Evolutionary conservation across 2,797 vertebrate species (phyloP).

Genomic region (Enteromius thamalakanensis): DNA sequence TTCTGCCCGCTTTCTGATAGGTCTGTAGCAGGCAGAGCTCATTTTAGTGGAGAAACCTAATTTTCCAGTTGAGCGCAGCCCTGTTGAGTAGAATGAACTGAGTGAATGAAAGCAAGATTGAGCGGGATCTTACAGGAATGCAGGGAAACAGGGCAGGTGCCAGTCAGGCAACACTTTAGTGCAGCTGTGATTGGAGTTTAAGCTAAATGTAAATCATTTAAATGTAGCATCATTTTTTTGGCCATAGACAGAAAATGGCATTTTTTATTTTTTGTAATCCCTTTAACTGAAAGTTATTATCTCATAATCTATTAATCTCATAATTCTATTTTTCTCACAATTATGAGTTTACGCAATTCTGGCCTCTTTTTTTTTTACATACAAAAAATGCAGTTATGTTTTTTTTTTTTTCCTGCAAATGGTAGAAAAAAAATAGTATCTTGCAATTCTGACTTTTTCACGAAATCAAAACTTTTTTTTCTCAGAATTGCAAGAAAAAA

Average conservation of each 20-base stretch:
- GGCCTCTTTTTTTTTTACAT: too few relatives aligned
- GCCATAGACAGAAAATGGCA: background rate
- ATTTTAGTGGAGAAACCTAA: conserved; percentile 66
- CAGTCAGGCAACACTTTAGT: conserved; percentile 23
- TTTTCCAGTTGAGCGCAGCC: conserved; percentile 65
- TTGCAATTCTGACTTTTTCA: background rate
- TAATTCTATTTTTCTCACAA: background rate
- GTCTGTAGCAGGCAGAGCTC: conserved; percentile 49
- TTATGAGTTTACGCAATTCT: background rate
- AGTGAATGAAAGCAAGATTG: conserved; percentile 54
- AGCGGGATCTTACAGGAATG: conserved; percentile 37
- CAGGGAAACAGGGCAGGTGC: conserved; percentile 23
- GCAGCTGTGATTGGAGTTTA: conserved; percentile 29
- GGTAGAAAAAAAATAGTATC: background rate
- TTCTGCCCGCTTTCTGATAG: conserved; percentile 50
- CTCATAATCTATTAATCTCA: too few relatives aligned
- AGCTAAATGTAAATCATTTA: conserved; percentile 20
- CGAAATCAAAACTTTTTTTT: too few relatives aligned
- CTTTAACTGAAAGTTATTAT: background rate
- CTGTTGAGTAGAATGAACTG: conserved; percentile 56
- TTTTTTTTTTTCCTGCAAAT: too few relatives aligned
- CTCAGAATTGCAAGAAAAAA: too few relatives aligned
- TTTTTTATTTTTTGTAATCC: background rate
- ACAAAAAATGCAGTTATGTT: too few relatives aligned
- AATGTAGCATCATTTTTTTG: background rate